Percentiles rank a stretch among this genome's conserved stretches.
phyloP scores from a whole-genome alignment of 2,888 invertebrate species.

The Pterostichus niger region DNA sequence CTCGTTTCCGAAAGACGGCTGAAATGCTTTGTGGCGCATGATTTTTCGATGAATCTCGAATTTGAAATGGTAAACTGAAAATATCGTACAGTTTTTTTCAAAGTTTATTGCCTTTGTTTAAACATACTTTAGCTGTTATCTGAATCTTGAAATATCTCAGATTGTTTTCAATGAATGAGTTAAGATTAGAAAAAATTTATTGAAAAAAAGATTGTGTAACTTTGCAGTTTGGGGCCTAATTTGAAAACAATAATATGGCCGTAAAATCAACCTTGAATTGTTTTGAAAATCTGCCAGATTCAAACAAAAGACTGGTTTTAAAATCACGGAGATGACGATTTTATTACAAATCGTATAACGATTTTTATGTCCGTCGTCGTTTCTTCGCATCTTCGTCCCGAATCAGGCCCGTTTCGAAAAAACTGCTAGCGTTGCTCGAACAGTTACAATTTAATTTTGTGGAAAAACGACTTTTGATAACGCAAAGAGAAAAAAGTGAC shows the following conservation, averaged over 20 bases:
- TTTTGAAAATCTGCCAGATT: conserved; percentile 42
- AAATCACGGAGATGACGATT: conserved; percentile 33
- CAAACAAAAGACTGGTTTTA: conserved; percentile 46
- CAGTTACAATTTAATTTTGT: conserved; percentile 61
- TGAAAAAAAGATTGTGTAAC: conserved; percentile 8
- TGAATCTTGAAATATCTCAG: conserved; percentile 18
- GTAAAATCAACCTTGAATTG: conserved; percentile 24
- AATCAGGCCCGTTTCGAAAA: conserved; percentile 51
- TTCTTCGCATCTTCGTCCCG: conserved; percentile 35
- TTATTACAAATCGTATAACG: conserved; percentile 57
- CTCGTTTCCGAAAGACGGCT: conserved; percentile 35
- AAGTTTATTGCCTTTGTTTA: background rate
- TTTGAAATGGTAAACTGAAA: conserved; percentile 9
- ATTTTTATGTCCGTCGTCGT: conserved; percentile 51
- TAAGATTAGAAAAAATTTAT: conserved; percentile 6
- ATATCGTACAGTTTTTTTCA: background rate
- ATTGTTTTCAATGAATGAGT: conserved; percentile 8
- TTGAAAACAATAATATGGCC: conserved; percentile 30
- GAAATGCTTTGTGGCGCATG: conserved; percentile 12
- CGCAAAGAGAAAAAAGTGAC: conserved; percentile 52
- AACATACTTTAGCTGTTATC: background rate
- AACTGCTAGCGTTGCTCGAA: conserved; percentile 50
- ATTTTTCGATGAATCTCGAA: background rate
- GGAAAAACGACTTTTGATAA: conserved; percentile 62
- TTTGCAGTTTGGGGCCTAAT: conserved; percentile 24